Evolutionary conservation across 2,113 vertebrate species (phyloP).

Genomic region (Ctenodactylus gundi): DNA sequence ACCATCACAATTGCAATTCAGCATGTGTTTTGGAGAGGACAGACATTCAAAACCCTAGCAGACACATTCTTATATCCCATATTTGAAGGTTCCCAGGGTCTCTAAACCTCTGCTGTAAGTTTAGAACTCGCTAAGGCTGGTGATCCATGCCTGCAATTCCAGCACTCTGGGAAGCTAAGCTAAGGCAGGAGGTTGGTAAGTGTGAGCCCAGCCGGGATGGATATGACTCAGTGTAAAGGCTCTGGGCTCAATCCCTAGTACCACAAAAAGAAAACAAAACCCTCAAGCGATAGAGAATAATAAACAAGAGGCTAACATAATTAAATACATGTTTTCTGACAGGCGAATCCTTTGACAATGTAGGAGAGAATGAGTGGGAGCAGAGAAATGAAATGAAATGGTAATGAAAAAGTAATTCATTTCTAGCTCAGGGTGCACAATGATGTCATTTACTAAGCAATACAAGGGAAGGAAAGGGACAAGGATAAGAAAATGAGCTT

Average conservation of each 20-base stretch:
- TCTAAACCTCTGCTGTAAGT: neutral
- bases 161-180: no score
- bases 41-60: neutral
- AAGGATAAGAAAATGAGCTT: neutral
- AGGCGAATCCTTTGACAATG: neutral
- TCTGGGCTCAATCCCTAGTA: no score
- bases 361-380: neutral
- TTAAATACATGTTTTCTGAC: slow-evolving; percentile 26
- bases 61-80: neutral
- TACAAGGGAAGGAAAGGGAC: neutral
- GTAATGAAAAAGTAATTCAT: neutral
- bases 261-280: no score
- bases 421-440: neutral
- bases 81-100: neutral
- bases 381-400: neutral
- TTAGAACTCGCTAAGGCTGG: no score
- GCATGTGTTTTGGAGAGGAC: neutral
- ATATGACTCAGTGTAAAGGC: no score
- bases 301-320: neutral
- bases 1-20: neutral
- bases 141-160: no score
- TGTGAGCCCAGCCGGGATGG: no score
- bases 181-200: no score
- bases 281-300: neutral
- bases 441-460: neutral